Evolutionary conservation across 2,888 invertebrate species (phyloP), one percentile per base, ranked within the genome.

Genomic region (Lepeophtheirus nordmannii): DNA sequence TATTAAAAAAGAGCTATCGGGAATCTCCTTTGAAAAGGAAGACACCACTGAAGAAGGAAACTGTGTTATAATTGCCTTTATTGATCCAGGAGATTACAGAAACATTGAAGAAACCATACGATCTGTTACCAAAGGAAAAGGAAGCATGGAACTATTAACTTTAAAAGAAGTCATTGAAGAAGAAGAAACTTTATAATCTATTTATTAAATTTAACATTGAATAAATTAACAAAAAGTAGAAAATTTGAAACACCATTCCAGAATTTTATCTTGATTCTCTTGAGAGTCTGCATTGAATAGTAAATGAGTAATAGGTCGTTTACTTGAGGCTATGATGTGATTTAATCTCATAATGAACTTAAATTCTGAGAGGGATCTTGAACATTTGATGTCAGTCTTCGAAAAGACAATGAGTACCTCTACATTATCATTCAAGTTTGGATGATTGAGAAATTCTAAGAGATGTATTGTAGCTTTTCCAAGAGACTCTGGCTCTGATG

Each of bases 41-140:
- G 96, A 96, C 73, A 85, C 85, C 64, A 46, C 53, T 5, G 89
- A 88, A 83, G 83, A 41, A 20, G 64, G 58, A 10, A 9, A 64
- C 12, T 14, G 53, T 8, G 39, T 37, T 10, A 70, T 82, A 81
- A 77, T 80, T 1, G 77, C 80, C 53, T 78, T 91, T 12, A 87
- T 91, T 69, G 94, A 96, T 78, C 96, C 96, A 2, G 96, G 97
- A 0, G 83, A 86, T 72, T 97, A 89, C 76, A 82, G 92, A 72
- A 83, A 82, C 71, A 81, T 97, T 38, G 93, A 93, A 77, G 88
- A 91, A 70, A 76, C 94, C 70, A 82, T 96, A 1, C 80, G 85
- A 70, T 81, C 85, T 41, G 91, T 92, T 73, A 89, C 90, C 0
- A 90, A 87, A 76, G 89, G 90, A 12, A 80, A 82, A 70, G 92